These are phyloP conservation scores for Perognathus longimembris DNA, from an alignment of 2,113 vertebrate species.

Conservation along the genomic window DNA sequence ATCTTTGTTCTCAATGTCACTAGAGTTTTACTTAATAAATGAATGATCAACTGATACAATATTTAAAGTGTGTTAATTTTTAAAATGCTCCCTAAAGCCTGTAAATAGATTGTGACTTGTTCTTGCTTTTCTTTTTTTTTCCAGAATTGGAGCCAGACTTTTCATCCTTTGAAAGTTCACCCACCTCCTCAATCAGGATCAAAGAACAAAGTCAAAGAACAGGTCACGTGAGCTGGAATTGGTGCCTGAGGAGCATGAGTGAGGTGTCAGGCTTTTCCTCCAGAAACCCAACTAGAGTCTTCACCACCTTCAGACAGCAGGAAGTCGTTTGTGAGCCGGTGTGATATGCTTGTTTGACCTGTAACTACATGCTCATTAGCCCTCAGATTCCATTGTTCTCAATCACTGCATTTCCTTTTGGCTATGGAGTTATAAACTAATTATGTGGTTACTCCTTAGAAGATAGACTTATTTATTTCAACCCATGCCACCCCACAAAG, in stretches of 20 bases:
- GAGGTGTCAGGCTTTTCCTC: not conserved
- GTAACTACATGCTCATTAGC: conserved; percentile 34
- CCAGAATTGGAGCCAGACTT: too few species aligned
- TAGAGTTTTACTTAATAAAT: conserved; percentile 22
- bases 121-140: too few species aligned
- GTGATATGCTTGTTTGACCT: not conserved
- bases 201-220: not conserved
- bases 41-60: not conserved
- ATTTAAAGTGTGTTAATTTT: not conserved
- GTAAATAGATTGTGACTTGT: not conserved
- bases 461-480: conserved; percentile 9
- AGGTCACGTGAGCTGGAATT: not conserved
- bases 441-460: conserved; percentile 22
- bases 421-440: not conserved
- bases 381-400: conserved; percentile 7
- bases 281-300: not conserved
- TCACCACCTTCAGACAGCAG: conserved; percentile 13
- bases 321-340: not conserved
- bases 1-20: not conserved
- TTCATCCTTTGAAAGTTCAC: too few species aligned
- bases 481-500: not conserved
- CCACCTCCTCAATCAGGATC: too few species aligned
- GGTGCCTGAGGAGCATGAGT: not conserved
- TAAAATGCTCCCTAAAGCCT: not conserved
- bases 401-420: not conserved